These are phyloP conservation scores for Lucinisca nassula DNA, from an alignment of 2,888 invertebrate genomes.

Conservation along the genomic window DNA sequence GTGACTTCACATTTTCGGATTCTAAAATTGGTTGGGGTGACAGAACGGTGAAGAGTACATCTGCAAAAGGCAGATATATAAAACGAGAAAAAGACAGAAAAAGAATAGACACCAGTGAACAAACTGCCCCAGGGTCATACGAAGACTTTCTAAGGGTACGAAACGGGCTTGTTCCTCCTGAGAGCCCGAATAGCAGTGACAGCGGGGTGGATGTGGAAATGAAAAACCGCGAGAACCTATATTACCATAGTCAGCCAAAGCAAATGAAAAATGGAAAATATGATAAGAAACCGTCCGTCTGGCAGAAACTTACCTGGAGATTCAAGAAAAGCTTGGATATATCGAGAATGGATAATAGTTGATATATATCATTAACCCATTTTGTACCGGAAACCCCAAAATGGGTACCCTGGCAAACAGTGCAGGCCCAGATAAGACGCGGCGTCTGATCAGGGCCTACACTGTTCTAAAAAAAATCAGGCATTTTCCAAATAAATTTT, in stretches of 20 bases:
- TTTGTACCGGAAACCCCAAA: no score
- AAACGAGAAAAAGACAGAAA: constrained; percentile 71
- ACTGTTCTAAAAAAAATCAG: no score
- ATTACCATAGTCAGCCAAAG: constrained; percentile 71
- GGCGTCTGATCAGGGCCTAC: no score
- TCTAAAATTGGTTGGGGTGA: constrained; percentile 76
- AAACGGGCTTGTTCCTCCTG: constrained; percentile 35
- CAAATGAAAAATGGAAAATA: constrained; percentile 55
- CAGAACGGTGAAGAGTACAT: constrained; percentile 74
- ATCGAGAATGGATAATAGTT: constrained; percentile 17
- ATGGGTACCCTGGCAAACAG: no score
- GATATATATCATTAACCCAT: no score
- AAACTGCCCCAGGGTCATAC: constrained; percentile 56
- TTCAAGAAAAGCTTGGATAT: constrained; percentile 63
- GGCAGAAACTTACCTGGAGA: constrained; percentile 74
- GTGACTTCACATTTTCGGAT: constrained; percentile 72
- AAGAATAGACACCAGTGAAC: constrained; percentile 17
- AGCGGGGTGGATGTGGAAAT: constrained; percentile 59
- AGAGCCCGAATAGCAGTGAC: constrained; percentile 70
- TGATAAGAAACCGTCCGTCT: constrained; percentile 56
- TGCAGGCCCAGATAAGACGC: no score
- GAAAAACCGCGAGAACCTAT: constrained; percentile 42
- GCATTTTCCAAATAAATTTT: no score
- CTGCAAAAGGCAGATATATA: constrained; percentile 73
- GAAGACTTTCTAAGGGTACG: constrained; percentile 73